Conservation (phyloP, 2,888 invertebrate species). For the Shargacucullia verbasci region DNA sequence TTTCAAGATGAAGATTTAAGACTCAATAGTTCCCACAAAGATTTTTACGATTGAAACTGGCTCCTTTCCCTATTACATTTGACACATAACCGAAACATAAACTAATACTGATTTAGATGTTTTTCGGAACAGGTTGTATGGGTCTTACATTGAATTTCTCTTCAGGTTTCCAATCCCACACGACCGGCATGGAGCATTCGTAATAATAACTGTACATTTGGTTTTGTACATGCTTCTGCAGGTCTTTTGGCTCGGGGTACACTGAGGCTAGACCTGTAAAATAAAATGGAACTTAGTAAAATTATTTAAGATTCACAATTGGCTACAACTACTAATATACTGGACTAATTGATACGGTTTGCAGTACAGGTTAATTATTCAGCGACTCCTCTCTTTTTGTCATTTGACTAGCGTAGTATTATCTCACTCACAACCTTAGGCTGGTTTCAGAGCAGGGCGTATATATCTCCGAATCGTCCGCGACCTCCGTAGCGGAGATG, state of each 20-base stretch:
- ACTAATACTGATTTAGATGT: slow-evolving; percentile 75
- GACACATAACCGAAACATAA: slow-evolving; percentile 46
- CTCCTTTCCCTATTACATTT: slow-evolving; percentile 34
- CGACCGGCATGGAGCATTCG: slow-evolving; percentile 92
- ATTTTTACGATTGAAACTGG: slow-evolving; percentile 40
- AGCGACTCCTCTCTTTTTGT: too few species aligned
- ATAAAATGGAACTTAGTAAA: slow-evolving; percentile 12
- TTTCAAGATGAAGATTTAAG: too few species aligned
- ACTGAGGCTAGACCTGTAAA: slow-evolving; percentile 93
- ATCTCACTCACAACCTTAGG: too few species aligned
- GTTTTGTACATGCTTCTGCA: slow-evolving; percentile 91
- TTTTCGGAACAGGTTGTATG: slow-evolving; percentile 84
- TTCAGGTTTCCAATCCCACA: slow-evolving; percentile 90
- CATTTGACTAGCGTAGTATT: too few species aligned
- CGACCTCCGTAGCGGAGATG: too few species aligned
- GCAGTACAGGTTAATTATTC: too few species aligned
- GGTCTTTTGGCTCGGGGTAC: slow-evolving; percentile 95
- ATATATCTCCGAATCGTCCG: too few species aligned
- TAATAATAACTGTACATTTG: slow-evolving; percentile 95
- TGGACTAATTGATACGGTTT: too few species aligned
- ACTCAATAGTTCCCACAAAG: slow-evolving; percentile 5
- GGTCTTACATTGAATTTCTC: slow-evolving; percentile 82
- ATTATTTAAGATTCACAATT: slow-evolving; percentile 1
- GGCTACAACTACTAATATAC: neutral
- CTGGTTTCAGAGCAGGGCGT: too few species aligned